Evolutionary conservation across 2,113 vertebrate genomes (phyloP), one percentile per base, ranked within the genome.

Genomic region (Myanophis thanlyinensis): DNA sequence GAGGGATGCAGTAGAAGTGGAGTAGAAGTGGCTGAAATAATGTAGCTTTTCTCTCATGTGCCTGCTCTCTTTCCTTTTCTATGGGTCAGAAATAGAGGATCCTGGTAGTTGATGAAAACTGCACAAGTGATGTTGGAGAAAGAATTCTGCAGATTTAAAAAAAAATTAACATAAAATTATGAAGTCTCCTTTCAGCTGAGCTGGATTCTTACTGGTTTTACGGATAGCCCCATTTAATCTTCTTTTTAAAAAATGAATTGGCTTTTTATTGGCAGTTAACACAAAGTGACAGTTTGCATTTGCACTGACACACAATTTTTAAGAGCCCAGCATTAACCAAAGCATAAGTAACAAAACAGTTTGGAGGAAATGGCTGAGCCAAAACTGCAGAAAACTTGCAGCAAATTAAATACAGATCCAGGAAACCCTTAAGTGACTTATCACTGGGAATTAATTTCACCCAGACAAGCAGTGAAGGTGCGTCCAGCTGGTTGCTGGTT

Each of bases 81-180:
- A 35, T 92, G 67, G 15, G 20, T 94, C 95, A 94, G 93, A 54
- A 54, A 80, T 5, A 35, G 51, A 93, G 91, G 95, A 93, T 88
- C 92, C 94, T 89, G 80, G 56, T 30, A 80, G 92, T 25, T 0
- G 9, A 91, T 11, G 90, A 5, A 89, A 89, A 90, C 90, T 30
- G 54, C 80, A 85, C 59, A 95, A 85, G 93, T 90, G 90, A 48
- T 2, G 90, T 54, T 87, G 90, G 93, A 94, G 92, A 94, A 80
- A 92, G 89, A 94, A 67, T 84, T 95, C 95, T 97, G 96, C 54
- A 96, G 84, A 91, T 91, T 40, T 13, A 7, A 95, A 13, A 27
- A 94, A 51, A 23, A 94, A 47, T 94, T 1, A 89, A 89, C 90
- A 87, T 47, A 2, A 90, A 49, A 52, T 9, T 87, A 13, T 18